Evolutionary conservation across 1,140 invertebrate species (phyloP).

Genomic region (Phortica variegata): DNA sequence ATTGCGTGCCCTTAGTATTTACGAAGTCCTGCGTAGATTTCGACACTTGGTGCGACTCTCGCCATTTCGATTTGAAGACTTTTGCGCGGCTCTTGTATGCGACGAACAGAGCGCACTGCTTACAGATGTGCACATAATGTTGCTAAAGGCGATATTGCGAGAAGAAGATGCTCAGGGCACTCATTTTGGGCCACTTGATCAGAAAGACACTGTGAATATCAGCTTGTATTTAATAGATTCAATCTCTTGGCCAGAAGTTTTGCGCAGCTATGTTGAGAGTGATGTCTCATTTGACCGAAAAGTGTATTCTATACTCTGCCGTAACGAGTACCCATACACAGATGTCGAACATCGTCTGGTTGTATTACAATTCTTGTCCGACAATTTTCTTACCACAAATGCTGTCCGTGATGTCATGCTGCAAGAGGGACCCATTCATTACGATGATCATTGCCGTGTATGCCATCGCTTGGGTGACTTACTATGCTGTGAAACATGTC

Average conservation of each 20-base stretch:
- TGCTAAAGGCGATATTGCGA: constrained; percentile 85
- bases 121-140: constrained; percentile 88
- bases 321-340: constrained; percentile 88
- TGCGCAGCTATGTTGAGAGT: constrained; percentile 86
- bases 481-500: constrained; percentile 94
- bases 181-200: constrained; percentile 91
- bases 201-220: constrained; percentile 95
- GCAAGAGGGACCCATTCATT: constrained; percentile 91
- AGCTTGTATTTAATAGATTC: constrained; percentile 88
- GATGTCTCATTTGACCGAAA: constrained; percentile 76
- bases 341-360: constrained; percentile 77
- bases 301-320: constrained; percentile 69
- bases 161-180: constrained; percentile 95
- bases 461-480: constrained; percentile 95
- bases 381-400: constrained; percentile 92
- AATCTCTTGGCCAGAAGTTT: constrained; percentile 92
- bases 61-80: constrained; percentile 94
- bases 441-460: constrained; percentile 92
- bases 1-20: constrained; percentile 80
- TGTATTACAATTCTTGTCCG: constrained; percentile 87
- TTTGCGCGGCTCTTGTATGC: constrained; percentile 86
- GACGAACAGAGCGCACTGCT: constrained; percentile 90
- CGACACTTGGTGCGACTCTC: constrained; percentile 85
- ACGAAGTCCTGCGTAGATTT: constrained; percentile 93
- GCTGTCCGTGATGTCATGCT: constrained; percentile 89